Evolutionary conservation across 2,888 invertebrate genomes (phyloP), one percentile per base, ranked within the genome.

Genomic region (Nemotelus nigrinus): DNA sequence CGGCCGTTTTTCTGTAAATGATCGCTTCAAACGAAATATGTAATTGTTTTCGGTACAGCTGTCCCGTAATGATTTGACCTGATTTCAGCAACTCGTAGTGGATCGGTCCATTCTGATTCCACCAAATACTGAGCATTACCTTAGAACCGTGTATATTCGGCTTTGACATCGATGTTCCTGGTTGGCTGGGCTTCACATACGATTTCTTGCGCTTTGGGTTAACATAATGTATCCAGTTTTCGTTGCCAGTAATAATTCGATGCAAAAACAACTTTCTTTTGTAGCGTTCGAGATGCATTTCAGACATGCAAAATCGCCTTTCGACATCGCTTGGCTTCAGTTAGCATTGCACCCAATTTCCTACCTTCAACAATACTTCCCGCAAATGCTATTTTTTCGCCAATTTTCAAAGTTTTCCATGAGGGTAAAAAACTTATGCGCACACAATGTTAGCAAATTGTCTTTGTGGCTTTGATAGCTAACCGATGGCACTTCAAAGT

Each of bases 101-200:
- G 8, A 70, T 43, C 25, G 65, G 43, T 50, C 74, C 50, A 50
- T 75, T 77, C 53, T 63, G 71, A 43, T 77, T 63, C 71, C 53
- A 78, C 75, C 76, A 78, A 76, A 76, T 64, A 70, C 76, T 63
- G 6, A 74, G 78, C 53, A 76, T 39, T 8, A 75, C 10, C 75
- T 78, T 78, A 57, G 58, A 39, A 8, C 78, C 70, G 63, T 78
- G 76, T n/a, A 78, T 76, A 78, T 78, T 78, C 64, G 70, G 76
- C n/a, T 76, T 70, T 63, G 74, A 39, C 41, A 60, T 63, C 41
- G 72, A 63, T 63, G 0, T 63, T 3, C 41, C 39, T 63, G 63
- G 43, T 41, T 63, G 63, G 2, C 63, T 3, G 39, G 63, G 10
- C 4, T 63, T 41, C 43, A 63, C 63, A 39, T 41, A 78, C 10